Evolutionary conservation across 2,888 invertebrate genomes (phyloP).

Genomic region (Idaea biselata): DNA sequence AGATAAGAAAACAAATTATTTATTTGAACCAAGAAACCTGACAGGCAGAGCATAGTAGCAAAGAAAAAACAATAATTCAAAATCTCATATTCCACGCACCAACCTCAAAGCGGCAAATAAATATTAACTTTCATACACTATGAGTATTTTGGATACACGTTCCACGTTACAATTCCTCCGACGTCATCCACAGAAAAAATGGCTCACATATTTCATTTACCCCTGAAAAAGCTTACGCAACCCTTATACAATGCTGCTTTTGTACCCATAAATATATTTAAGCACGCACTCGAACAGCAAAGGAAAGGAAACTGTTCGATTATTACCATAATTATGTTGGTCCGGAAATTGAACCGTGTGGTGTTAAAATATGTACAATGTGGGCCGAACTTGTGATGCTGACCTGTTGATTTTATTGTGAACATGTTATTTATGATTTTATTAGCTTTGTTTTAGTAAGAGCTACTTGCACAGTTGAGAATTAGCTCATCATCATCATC

Average conservation of each 20-base stretch:
- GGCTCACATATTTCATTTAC: conserved; percentile 1
- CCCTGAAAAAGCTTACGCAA: background rate
- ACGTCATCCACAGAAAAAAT: background rate
- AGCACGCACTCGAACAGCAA: background rate
- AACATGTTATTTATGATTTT: background rate
- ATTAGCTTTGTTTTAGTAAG: background rate
- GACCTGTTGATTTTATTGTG: background rate
- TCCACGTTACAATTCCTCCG: background rate
- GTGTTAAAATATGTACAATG: background rate
- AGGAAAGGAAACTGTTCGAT: background rate
- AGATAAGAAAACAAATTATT: background rate
- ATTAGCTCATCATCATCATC: too few relatives aligned
- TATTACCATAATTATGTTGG: conserved; percentile 1
- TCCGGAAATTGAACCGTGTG: background rate
- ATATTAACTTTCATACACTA: background rate
- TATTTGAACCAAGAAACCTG: background rate
- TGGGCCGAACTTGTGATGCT: background rate
- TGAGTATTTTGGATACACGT: background rate
- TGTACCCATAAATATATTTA: background rate
- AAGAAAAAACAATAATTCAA: background rate
- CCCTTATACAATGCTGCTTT: background rate
- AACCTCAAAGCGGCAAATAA: background rate
- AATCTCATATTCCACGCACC: background rate
- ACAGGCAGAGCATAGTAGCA: background rate
- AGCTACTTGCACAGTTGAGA: background rate